Evolutionary conservation across 2,797 vertebrate genomes (phyloP).

Genomic region (Limnodromus scolopaceus): DNA sequence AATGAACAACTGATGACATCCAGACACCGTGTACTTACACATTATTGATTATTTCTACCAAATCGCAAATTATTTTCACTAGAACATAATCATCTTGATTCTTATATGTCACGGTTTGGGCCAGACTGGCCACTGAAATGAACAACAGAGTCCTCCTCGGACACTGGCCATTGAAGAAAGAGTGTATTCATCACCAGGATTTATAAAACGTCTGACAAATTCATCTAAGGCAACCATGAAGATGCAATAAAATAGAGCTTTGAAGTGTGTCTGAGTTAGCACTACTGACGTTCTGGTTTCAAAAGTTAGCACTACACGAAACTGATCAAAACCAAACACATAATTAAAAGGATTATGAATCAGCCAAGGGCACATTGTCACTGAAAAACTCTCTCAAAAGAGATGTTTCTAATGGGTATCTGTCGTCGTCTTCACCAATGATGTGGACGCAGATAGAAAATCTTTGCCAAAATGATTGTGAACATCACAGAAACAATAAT

Average conservation of each 20-base stretch:
- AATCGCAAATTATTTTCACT: background rate
- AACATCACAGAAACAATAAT: background rate
- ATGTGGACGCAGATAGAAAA: background rate
- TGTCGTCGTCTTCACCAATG: conserved; percentile 4
- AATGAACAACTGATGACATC: background rate
- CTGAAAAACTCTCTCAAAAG: background rate
- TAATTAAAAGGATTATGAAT: background rate
- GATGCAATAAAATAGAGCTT: background rate
- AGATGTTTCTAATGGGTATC: background rate
- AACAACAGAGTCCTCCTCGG: background rate
- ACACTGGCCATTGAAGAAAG: background rate
- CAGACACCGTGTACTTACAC: background rate
- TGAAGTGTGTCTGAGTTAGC: background rate
- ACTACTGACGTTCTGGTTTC: background rate
- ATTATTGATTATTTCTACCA: background rate
- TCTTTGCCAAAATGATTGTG: background rate
- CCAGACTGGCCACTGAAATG: background rate
- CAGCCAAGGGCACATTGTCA: background rate
- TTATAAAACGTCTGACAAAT: background rate
- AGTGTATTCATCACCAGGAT: background rate
- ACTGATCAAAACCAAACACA: background rate
- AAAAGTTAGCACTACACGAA: background rate
- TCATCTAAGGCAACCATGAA: background rate
- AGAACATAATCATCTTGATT: background rate
- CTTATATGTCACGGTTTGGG: background rate